phyloP scores from a whole-genome alignment of 2,888 invertebrate genomes.

The Aphidoletes aphidimyza region DNA sequence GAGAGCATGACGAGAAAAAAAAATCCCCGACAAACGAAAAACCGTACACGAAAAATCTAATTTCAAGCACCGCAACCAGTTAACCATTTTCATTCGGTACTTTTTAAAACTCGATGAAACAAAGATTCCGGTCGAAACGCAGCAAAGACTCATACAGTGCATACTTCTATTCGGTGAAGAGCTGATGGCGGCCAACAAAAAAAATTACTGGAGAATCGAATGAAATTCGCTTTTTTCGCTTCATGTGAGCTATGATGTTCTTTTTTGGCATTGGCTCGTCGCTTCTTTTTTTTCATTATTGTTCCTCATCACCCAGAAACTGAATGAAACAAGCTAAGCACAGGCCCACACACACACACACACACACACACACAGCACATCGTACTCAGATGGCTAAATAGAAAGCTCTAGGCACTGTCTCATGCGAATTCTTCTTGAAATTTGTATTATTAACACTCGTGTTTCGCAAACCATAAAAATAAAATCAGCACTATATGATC shows the following conservation, averaged over 20 bases:
- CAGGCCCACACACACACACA: neutral
- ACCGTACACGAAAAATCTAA: neutral
- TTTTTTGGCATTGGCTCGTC: neutral
- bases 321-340: neutral
- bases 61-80: constrained; percentile 24
- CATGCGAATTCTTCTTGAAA: constrained; percentile 40
- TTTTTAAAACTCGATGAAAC: neutral
- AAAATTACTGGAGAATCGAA: constrained; percentile 5
- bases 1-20: neutral
- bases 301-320: neutral
- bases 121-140: neutral
- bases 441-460: constrained; percentile 43
- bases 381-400: neutral
- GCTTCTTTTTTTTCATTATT: neutral
- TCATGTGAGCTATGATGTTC: neutral
- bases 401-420: neutral
- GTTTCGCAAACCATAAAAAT: constrained; percentile 12
- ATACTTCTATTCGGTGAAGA: neutral
- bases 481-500: constrained; percentile 14
- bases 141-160: neutral
- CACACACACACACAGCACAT: no score
- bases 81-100: neutral
- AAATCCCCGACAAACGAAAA: neutral
- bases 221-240: neutral
- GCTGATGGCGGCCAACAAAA: neutral